These are phyloP conservation scores for Penaeus japonicus DNA, from an alignment of 1,140 invertebrate genomes.

Conservation along the genomic window DNA sequence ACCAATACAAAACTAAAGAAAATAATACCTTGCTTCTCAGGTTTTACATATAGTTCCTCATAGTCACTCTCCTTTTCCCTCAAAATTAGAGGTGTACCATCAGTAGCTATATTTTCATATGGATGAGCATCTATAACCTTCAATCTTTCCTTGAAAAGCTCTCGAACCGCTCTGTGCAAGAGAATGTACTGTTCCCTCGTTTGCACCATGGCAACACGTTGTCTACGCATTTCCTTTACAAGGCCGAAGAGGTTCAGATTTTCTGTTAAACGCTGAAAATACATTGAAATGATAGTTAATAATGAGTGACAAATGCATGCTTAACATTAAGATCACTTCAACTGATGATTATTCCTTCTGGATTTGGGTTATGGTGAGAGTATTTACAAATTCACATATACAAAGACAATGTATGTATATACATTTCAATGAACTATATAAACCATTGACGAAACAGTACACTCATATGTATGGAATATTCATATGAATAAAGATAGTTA, in stretches of 20 bases:
- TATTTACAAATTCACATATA: no score
- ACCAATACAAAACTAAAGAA: not conserved
- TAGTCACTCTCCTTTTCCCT: conserved; percentile 59
- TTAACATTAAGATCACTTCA: no score
- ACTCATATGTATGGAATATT: no score
- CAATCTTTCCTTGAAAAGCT: conserved; percentile 69
- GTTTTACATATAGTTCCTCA: conserved; percentile 53
- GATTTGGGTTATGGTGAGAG: no score
- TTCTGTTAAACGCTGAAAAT: conserved; percentile 67
- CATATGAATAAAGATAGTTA: no score
- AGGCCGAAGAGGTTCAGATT: conserved; percentile 70
- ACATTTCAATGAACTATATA: no score
- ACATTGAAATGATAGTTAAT: conserved; percentile 37
- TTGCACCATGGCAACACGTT: conserved; percentile 73
- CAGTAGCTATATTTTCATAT: conserved; percentile 69
- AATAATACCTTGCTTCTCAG: conserved; percentile 52
- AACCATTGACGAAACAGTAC: no score
- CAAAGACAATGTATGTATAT: no score
- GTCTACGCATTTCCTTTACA: conserved; percentile 70
- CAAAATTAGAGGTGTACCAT: conserved; percentile 64
- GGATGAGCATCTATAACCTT: conserved; percentile 70
- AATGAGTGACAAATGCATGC: no score
- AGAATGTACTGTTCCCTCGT: conserved; percentile 70
- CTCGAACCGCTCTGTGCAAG: conserved; percentile 68
- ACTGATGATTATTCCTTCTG: no score